These are phyloP conservation scores for Elephas maximus DNA, from an alignment of 2,113 vertebrate species.

Conservation along the genomic window DNA sequence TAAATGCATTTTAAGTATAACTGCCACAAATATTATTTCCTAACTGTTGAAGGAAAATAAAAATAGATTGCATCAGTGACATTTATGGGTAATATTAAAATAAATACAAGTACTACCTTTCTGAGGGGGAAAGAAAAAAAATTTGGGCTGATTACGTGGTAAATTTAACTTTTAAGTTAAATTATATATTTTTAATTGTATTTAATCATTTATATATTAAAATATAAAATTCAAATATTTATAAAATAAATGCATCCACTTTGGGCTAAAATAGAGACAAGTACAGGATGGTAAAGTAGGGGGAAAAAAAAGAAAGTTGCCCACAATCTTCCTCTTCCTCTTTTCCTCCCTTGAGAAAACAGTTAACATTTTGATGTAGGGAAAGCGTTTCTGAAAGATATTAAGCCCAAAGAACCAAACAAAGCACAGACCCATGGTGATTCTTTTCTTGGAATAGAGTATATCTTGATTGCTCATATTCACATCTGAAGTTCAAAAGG, in stretches of 20 bases:
- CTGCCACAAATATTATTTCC: background rate
- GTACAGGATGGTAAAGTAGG: background rate
- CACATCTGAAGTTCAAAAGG: background rate
- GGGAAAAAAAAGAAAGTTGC: background rate
- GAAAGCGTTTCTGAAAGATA: background rate
- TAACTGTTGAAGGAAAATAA: background rate
- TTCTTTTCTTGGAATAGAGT: background rate
- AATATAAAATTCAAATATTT: background rate
- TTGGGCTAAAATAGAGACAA: background rate
- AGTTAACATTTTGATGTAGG: background rate
- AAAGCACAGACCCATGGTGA: background rate
- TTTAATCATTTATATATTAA: no score
- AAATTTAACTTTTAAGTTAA: background rate
- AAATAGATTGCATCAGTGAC: background rate
- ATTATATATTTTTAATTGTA: no score
- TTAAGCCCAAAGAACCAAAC: background rate
- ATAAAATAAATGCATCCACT: background rate
- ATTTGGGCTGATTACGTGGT: background rate
- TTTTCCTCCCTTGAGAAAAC: background rate
- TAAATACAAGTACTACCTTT: background rate
- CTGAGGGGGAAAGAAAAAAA: background rate
- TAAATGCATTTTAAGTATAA: background rate
- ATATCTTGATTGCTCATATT: background rate
- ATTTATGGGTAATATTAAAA: slow-evolving; percentile 3
- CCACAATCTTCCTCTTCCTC: background rate